Evolutionary conservation across 2,797 vertebrate genomes (phyloP).

Genomic region (Hemibagrus guttatus): DNA sequence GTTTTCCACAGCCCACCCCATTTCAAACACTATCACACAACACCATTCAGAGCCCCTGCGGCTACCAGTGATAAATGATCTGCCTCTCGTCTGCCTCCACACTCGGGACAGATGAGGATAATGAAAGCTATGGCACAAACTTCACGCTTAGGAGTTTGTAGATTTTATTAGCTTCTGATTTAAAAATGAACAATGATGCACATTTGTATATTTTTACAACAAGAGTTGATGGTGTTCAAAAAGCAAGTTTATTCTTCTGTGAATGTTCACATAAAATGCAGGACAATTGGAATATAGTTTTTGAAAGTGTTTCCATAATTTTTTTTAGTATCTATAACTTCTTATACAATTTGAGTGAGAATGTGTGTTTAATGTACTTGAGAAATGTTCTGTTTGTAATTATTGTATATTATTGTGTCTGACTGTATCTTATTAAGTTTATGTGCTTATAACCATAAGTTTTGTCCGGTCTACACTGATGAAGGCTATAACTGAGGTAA

Average conservation of each 20-base stretch:
- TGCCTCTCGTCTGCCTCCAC: slow-evolving; percentile 42
- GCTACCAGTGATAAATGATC: slow-evolving; percentile 47
- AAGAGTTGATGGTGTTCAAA: not conserved
- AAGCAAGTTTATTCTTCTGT: not conserved
- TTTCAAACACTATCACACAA: slow-evolving; percentile 51
- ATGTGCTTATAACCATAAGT: not conserved
- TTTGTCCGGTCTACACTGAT: not conserved
- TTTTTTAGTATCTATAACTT: not conserved
- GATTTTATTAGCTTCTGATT: slow-evolving; percentile 1
- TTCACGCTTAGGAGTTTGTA: slow-evolving; percentile 21
- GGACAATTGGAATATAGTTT: not conserved
- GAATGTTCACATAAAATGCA: not conserved
- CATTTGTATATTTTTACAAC: not conserved
- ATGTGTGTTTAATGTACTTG: not conserved
- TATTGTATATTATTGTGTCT: not conserved
- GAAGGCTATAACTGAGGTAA: not conserved
- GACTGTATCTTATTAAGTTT: not conserved
- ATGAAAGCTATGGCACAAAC: slow-evolving; percentile 31
- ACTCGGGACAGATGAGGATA: slow-evolving; percentile 39
- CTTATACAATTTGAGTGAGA: not conserved
- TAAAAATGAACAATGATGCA: not conserved
- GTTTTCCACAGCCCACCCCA: slow-evolving; percentile 37
- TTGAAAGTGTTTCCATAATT: not conserved
- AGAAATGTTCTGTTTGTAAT: not conserved
- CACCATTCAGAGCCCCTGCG: slow-evolving; percentile 41